phyloP scores from a whole-genome alignment of 2,797 vertebrate species.

The Anabacerthia variegaticeps region DNA sequence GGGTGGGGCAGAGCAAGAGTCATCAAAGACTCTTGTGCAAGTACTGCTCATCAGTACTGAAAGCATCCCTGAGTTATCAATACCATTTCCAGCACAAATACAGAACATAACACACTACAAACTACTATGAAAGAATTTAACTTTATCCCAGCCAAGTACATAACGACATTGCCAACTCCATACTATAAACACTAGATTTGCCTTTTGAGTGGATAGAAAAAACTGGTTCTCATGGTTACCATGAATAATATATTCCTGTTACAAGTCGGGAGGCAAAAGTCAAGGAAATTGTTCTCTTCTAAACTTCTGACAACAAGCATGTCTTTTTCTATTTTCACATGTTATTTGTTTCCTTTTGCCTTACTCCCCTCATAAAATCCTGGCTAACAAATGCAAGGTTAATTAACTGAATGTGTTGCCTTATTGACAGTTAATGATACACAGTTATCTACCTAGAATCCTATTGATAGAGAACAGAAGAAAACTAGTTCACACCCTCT shows the following conservation, averaged over 20 bases:
- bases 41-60: fast-evolving
- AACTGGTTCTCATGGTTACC: background rate
- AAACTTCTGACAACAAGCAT: background rate
- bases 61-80: background rate
- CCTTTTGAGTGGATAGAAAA: background rate
- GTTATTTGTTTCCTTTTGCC: background rate
- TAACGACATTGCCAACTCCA: background rate
- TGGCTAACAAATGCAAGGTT: background rate
- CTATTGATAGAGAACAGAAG: background rate
- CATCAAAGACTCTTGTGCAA: background rate
- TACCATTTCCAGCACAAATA: background rate
- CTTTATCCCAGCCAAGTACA: background rate
- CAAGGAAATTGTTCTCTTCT: background rate
- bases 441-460: background rate
- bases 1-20: background rate
- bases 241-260: background rate
- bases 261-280: background rate
- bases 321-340: background rate
- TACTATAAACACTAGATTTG: background rate
- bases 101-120: background rate
- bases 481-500: background rate
- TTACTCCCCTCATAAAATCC: background rate
- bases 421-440: background rate
- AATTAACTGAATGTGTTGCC: background rate
- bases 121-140: background rate